Evolutionary conservation across 2,888 invertebrate species (phyloP).

Genomic region (Candidula unifasciata): DNA sequence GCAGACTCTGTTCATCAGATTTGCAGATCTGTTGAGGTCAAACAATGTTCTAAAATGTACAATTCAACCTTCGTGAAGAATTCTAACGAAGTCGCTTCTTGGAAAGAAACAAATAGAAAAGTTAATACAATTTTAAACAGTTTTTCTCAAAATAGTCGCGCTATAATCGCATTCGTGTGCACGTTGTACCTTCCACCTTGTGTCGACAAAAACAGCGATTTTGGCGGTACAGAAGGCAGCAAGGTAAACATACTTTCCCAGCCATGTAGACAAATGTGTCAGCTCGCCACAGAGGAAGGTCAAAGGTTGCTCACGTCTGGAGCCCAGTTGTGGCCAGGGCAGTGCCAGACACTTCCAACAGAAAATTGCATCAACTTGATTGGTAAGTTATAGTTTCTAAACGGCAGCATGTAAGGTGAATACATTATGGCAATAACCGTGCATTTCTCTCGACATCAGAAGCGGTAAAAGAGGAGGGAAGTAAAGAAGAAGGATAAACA

Average conservation of each 20-base stretch:
- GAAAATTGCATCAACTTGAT: neutral
- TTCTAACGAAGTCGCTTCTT: neutral
- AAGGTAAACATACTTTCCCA: neutral
- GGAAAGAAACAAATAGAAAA: neutral
- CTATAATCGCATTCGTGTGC: neutral
- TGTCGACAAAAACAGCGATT: neutral
- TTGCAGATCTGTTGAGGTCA: conserved; percentile 1
- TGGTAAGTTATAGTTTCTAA: neutral
- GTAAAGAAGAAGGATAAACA: conserved; percentile 8
- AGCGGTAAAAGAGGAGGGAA: conserved; percentile 26
- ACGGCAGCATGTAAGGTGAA: conserved; percentile 83
- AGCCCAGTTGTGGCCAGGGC: neutral
- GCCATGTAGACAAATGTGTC: neutral
- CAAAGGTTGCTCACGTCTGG: neutral
- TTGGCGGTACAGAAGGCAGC: neutral
- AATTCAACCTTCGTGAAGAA: neutral
- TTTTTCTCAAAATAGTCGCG: neutral
- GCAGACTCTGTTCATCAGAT: neutral
- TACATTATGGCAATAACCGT: conserved; percentile 81
- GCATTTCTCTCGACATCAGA: too few species aligned
- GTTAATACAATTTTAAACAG: neutral
- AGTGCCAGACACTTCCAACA: conserved; percentile 29
- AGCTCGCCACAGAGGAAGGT: neutral
- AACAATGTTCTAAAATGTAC: neutral
- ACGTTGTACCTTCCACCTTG: conserved; percentile 11